These are phyloP conservation scores for Thera obeliscata DNA, from an alignment of 2,888 invertebrate species.

Conservation along the genomic window DNA sequence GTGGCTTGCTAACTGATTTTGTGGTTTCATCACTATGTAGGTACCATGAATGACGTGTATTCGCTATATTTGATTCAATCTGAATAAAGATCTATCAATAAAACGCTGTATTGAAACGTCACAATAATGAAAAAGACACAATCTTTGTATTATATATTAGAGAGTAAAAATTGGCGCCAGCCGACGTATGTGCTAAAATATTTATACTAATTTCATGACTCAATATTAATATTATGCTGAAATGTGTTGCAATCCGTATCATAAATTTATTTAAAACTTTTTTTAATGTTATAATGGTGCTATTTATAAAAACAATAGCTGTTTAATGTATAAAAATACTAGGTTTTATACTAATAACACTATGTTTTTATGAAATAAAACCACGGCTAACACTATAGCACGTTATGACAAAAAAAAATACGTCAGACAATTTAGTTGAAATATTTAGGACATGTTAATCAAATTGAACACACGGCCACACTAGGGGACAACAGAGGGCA, in stretches of 20 bases:
- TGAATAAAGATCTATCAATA: not conserved
- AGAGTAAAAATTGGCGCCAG: constrained; percentile 35
- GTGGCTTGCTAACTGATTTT: not conserved
- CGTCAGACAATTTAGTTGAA: too few species aligned
- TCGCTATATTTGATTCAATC: constrained; percentile 1
- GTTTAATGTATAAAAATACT: too few species aligned
- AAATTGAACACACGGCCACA: too few species aligned
- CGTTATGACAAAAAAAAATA: too few species aligned
- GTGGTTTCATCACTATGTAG: not conserved
- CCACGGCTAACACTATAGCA: too few species aligned
- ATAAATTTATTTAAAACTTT: not conserved
- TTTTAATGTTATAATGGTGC: not conserved
- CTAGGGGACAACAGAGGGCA: too few species aligned
- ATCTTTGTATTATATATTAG: constrained; percentile 40
- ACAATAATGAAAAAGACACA: constrained; percentile 43
- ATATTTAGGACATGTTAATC: too few species aligned
- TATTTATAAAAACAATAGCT: too few species aligned
- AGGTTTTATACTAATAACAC: too few species aligned
- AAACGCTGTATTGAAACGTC: constrained; percentile 12
- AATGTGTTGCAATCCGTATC: not conserved
- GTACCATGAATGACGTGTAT: not conserved
- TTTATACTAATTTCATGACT: constrained; percentile 22
- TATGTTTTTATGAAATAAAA: too few species aligned
- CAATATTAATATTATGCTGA: constrained; percentile 1
- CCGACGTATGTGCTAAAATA: constrained; percentile 44